Conservation (phyloP, 2,797 vertebrate species). For the Tauraco hartlaubi region DNA sequence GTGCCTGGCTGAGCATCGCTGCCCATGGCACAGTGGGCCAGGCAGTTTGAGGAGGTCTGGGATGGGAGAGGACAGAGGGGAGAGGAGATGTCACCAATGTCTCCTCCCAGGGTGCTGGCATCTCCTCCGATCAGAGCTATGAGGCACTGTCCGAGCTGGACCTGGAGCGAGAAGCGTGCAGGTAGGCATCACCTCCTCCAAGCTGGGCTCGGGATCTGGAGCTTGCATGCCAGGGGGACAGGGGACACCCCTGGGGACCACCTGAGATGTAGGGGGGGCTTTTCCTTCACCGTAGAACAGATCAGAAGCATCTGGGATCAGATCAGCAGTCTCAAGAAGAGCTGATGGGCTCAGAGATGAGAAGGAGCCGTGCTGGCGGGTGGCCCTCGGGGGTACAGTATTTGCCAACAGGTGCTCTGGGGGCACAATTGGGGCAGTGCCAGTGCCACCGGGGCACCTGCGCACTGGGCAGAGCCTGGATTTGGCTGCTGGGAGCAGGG, state of each 20-base stretch:
- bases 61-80: neutral
- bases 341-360: rapidly evolving
- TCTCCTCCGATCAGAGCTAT: slow-evolving; percentile 57
- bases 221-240: neutral
- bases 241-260: neutral
- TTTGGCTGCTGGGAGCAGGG: neutral
- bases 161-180: slow-evolving; percentile 47
- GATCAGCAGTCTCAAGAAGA: neutral
- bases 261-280: neutral
- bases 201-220: neutral
- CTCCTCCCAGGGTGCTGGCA: slow-evolving; percentile 50
- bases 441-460: neutral
- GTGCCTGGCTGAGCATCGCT: neutral
- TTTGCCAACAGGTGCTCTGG: neutral
- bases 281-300: rapidly evolving
- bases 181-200: slow-evolving; percentile 51
- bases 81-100: slow-evolving; percentile 1
- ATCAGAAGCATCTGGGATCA: neutral
- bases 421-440: neutral
- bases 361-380: neutral
- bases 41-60: neutral
- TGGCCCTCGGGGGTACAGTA: rapidly evolving
- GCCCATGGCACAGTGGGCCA: neutral
- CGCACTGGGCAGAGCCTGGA: neutral
- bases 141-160: slow-evolving; percentile 54